Percentiles rank a stretch among this genome's conserved stretches.
phyloP scores from a whole-genome alignment of 2,888 invertebrate species.

The Drosophila buzzatii region DNA sequence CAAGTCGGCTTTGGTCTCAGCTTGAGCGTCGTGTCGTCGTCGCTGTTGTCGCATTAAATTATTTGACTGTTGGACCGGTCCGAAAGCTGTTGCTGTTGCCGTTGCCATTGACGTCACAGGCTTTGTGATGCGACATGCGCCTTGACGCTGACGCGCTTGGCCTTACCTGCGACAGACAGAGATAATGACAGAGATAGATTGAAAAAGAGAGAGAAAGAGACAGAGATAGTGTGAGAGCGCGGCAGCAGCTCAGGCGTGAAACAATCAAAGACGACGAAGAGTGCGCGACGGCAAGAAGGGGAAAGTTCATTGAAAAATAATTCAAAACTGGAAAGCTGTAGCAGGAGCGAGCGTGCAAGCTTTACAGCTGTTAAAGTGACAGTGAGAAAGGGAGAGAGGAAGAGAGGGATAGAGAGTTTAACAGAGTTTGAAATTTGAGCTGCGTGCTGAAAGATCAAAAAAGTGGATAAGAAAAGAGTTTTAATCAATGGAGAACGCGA shows the following conservation, averaged over 20 bases:
- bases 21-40: slow-evolving; percentile 7
- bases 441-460: not conserved
- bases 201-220: not conserved
- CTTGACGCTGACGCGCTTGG: slow-evolving; percentile 43
- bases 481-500: slow-evolving; percentile 29
- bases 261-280: slow-evolving; percentile 1
- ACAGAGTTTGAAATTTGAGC: not conserved
- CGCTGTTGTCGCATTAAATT: slow-evolving; percentile 56
- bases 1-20: slow-evolving; percentile 38
- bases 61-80: slow-evolving; percentile 72
- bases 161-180: slow-evolving; percentile 22
- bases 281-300: not conserved
- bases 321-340: slow-evolving; percentile 14
- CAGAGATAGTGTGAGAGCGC: slow-evolving; percentile 2
- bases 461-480: not conserved
- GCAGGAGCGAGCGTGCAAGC: slow-evolving; percentile 11
- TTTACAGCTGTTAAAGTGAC: not conserved
- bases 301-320: slow-evolving; percentile 30
- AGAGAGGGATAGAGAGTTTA: not conserved
- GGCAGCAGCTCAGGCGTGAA: slow-evolving; percentile 58
- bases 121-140: slow-evolving; percentile 52
- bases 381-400: not conserved
- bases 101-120: slow-evolving; percentile 69
- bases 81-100: slow-evolving; percentile 63
- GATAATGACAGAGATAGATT: not conserved